phyloP scores from a whole-genome alignment of 2,888 invertebrate species.

The Sipha maydis region DNA sequence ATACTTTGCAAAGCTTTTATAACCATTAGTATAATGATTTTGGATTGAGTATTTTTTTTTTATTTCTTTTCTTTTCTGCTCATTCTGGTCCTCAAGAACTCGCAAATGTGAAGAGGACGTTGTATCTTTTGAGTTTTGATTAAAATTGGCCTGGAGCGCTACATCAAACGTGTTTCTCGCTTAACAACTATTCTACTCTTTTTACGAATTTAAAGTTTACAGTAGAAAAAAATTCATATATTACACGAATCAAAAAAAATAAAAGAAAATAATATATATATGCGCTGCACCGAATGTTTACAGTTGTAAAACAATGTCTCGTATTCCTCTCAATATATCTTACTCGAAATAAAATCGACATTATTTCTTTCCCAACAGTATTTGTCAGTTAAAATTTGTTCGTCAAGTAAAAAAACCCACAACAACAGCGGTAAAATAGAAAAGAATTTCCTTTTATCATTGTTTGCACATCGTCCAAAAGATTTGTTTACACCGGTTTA shows the following conservation, averaged over 20 bases:
- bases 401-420: not conserved
- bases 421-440: not conserved
- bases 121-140: slow-evolving; percentile 33
- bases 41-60: not conserved
- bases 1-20: not conserved
- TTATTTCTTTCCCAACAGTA: slow-evolving; percentile 6
- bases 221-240: not conserved
- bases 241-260: not conserved
- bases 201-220: slow-evolving; percentile 14
- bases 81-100: not conserved
- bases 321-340: slow-evolving; percentile 14
- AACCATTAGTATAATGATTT: slow-evolving; percentile 33
- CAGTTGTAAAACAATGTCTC: slow-evolving; percentile 19
- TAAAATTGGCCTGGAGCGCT: slow-evolving; percentile 8
- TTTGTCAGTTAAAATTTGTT: slow-evolving; percentile 49
- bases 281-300: not conserved
- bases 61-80: not conserved
- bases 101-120: not conserved
- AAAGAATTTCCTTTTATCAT: slow-evolving; percentile 45
- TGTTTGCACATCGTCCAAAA: slow-evolving; percentile 26
- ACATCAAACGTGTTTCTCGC: slow-evolving; percentile 15
- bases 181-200: not conserved
- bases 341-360: slow-evolving; percentile 8
- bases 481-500: slow-evolving; percentile 53
- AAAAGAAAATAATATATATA: not conserved